phyloP scores from a whole-genome alignment of 1,140 invertebrate species.

The Zaprionus capensis region DNA sequence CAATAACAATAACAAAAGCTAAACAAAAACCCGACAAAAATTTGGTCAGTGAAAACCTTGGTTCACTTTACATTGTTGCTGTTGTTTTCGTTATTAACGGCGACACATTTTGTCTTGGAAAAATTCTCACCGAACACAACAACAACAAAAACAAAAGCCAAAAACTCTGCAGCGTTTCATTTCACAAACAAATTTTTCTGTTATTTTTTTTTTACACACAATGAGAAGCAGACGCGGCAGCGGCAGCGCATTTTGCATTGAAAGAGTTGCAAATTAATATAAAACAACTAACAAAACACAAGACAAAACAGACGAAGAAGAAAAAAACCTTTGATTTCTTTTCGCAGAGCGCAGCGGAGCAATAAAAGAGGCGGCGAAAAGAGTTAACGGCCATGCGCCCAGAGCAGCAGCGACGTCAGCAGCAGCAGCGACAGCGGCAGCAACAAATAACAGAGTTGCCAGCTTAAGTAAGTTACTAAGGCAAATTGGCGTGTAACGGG shows the following conservation, averaged over 20 bases:
- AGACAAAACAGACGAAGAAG: slow-evolving; percentile 12
- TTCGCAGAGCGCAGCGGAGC: slow-evolving; percentile 31
- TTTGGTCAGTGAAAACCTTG: slow-evolving; percentile 66
- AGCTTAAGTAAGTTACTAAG: slow-evolving; percentile 74
- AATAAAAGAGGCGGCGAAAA: slow-evolving; percentile 45
- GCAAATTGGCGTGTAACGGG: slow-evolving; percentile 72
- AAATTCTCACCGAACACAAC: slow-evolving; percentile 57
- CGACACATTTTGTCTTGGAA: slow-evolving; percentile 59
- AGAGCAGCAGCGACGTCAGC: slow-evolving; percentile 27
- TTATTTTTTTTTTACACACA: slow-evolving; percentile 15
- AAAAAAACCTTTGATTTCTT: slow-evolving; percentile 70
- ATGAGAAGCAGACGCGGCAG: neutral
- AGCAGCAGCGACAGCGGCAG: slow-evolving; percentile 9
- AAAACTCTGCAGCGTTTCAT: slow-evolving; percentile 48
- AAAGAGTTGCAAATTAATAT: slow-evolving; percentile 70
- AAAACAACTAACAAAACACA: slow-evolving; percentile 23
- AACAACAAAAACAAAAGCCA: slow-evolving; percentile 42
- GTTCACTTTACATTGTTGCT: slow-evolving; percentile 41
- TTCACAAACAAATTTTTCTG: slow-evolving; percentile 74
- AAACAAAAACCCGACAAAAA: slow-evolving; percentile 31
- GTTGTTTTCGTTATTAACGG: slow-evolving; percentile 3
- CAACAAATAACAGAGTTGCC: slow-evolving; percentile 24
- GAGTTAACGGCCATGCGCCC: slow-evolving; percentile 56
- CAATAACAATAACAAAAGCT: slow-evolving; percentile 29
- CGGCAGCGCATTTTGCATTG: slow-evolving; percentile 51